phyloP scores from a whole-genome alignment of 1,140 invertebrate genomes.

The Platorchestia sp. region DNA sequence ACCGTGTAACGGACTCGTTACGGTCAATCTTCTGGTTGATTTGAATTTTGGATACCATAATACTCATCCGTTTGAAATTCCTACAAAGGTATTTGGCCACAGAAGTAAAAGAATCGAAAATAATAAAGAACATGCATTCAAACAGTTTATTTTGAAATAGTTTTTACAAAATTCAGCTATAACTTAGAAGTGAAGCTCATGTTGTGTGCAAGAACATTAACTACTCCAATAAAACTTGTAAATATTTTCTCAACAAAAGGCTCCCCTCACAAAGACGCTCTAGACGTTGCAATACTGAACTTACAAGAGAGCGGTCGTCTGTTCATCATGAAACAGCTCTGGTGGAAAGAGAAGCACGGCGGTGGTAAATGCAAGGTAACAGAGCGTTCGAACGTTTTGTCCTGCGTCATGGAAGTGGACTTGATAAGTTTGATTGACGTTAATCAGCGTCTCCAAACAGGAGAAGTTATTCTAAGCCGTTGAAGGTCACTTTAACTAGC shows the following conservation, averaged over 20 bases:
- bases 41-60: too few relatives aligned
- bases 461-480: background rate
- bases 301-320: conserved; percentile 74
- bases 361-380: conserved; percentile 68
- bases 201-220: too few relatives aligned
- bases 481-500: background rate
- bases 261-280: conserved; percentile 79
- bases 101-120: too few relatives aligned
- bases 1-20: too few relatives aligned
- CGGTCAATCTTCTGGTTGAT: too few relatives aligned
- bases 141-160: too few relatives aligned
- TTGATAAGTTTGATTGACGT: background rate
- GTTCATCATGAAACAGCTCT: conserved; percentile 74
- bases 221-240: too few relatives aligned
- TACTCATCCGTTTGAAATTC: too few relatives aligned
- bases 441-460: background rate
- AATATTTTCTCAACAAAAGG: conserved; percentile 73
- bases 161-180: too few relatives aligned
- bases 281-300: conserved; percentile 78
- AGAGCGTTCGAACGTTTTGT: conserved; percentile 59
- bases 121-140: too few relatives aligned
- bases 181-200: too few relatives aligned
- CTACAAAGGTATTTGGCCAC: too few relatives aligned
- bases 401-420: background rate
- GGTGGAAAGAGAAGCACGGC: conserved; percentile 73